Evolutionary conservation across 2,888 invertebrate genomes (phyloP).

Genomic region (Tridacna gigas): DNA sequence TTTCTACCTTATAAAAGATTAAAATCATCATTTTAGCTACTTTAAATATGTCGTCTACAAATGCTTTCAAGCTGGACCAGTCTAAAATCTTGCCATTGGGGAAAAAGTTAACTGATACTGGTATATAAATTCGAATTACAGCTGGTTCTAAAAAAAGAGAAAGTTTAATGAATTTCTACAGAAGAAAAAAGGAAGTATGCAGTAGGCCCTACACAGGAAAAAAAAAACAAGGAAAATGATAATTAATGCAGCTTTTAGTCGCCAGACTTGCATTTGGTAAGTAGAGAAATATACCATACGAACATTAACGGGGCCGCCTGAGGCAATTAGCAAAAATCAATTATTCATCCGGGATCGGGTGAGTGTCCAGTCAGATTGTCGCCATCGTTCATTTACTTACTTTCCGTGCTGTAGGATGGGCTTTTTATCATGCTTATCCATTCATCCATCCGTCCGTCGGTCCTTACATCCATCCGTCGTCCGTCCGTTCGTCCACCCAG

Average conservation of each 20-base stretch:
- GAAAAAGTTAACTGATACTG: too few relatives aligned
- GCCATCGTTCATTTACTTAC: slow-evolving; percentile 44
- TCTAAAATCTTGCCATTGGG: too few relatives aligned
- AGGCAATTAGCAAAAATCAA: slow-evolving; percentile 57
- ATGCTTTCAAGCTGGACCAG: too few relatives aligned
- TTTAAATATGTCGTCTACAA: too few relatives aligned
- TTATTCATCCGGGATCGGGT: slow-evolving; percentile 45
- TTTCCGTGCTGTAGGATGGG: not conserved
- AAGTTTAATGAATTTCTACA: too few relatives aligned
- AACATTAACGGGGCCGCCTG: slow-evolving; percentile 32
- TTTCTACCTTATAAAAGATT: not conserved
- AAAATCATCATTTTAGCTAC: too few relatives aligned
- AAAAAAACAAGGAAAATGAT: not conserved
- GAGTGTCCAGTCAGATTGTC: slow-evolving; percentile 44
- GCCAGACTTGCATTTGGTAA: slow-evolving; percentile 16
- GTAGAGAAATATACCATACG: slow-evolving; percentile 5
- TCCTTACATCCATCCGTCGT: too few relatives aligned
- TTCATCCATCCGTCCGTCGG: too few relatives aligned
- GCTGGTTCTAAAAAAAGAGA: too few relatives aligned
- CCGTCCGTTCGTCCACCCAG: too few relatives aligned
- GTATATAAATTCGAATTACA: too few relatives aligned
- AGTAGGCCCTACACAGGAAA: not conserved
- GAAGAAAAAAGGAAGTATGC: not conserved
- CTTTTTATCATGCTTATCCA: too few relatives aligned
- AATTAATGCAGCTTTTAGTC: slow-evolving; percentile 16